phyloP scores from a whole-genome alignment of 2,888 invertebrate genomes.

The Pteria penguin region DNA sequence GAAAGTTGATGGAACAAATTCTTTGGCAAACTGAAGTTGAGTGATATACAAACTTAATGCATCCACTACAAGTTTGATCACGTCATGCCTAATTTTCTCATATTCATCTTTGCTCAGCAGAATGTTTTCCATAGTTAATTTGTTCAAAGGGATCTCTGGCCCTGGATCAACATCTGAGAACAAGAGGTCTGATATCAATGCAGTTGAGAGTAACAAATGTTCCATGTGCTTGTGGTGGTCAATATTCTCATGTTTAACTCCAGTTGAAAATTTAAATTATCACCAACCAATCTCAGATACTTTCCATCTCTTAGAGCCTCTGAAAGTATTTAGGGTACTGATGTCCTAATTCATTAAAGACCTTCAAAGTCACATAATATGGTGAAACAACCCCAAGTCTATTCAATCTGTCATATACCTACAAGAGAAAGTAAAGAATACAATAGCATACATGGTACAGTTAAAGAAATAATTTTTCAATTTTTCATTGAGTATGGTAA shows the following conservation, averaged over 20 bases:
- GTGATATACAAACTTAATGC: neutral
- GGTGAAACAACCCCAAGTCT: neutral
- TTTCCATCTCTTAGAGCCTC: neutral
- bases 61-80: constrained; percentile 3
- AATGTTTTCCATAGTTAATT: neutral
- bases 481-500: too few relatives aligned
- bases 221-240: constrained; percentile 3
- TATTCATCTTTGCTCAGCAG: constrained; percentile 10
- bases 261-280: neutral
- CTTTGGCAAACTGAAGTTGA: neutral
- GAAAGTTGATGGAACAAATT: neutral
- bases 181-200: neutral
- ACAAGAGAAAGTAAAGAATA: neutral
- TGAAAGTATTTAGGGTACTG: neutral
- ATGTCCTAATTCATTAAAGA: neutral
- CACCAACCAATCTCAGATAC: neutral
- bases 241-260: neutral
- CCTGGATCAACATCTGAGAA: neutral
- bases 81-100: neutral
- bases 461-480: too few relatives aligned
- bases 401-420: constrained; percentile 2
- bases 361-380: neutral
- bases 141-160: neutral
- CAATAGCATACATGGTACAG: too few relatives aligned
- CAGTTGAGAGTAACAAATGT: neutral